These are phyloP conservation scores for Nyctereutes procyonoides DNA, from an alignment of 2,113 vertebrate species.

Conservation along the genomic window DNA sequence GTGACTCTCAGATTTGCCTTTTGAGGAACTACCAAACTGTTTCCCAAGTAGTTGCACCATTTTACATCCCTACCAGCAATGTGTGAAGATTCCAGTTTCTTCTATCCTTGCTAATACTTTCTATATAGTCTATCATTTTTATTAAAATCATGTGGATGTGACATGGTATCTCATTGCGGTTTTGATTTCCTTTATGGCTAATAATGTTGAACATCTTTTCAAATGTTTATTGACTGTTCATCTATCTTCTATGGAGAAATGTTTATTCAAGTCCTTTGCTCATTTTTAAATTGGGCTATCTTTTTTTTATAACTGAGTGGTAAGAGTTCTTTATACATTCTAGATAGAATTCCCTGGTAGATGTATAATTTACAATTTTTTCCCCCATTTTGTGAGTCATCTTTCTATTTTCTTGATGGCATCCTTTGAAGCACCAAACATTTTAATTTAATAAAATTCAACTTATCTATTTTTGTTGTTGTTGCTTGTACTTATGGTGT, in stretches of 20 bases:
- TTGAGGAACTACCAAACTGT: neutral
- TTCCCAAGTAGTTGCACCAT: neutral
- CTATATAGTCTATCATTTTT: neutral
- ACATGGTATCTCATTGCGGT: neutral
- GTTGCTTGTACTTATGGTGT: neutral
- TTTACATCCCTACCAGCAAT: neutral
- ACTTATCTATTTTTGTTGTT: neutral
- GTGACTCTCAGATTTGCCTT: neutral
- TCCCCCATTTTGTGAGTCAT: neutral
- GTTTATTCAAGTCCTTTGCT: neutral
- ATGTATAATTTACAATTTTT: neutral
- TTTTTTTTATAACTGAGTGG: conserved; percentile 1
- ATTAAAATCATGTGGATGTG: neutral
- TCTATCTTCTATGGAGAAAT: neutral
- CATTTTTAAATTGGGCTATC: neutral
- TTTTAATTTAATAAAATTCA: neutral
- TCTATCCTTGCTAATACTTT: neutral
- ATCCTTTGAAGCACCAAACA: neutral
- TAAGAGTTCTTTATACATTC: neutral
- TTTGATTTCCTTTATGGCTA: neutral
- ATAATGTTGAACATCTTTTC: neutral
- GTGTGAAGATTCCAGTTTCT: neutral
- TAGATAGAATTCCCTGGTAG: neutral
- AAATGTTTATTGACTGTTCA: neutral
- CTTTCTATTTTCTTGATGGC: conserved; percentile 37